phyloP scores from a whole-genome alignment of 2,888 invertebrate species.

The Hypselothyrea guttata region DNA sequence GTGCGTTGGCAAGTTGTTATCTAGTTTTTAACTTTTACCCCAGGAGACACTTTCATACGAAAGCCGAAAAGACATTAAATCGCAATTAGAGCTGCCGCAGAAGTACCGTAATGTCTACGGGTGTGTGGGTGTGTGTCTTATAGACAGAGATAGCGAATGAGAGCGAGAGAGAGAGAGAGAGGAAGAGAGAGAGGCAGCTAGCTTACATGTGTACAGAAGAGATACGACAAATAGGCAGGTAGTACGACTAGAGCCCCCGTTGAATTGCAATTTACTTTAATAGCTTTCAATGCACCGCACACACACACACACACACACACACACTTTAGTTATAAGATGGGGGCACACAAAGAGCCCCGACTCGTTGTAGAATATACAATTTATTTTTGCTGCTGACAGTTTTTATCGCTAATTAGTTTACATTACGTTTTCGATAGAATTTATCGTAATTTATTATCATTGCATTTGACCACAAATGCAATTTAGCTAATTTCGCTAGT shows the following conservation, averaged over 20 bases:
- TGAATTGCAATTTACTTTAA: slow-evolving; percentile 70
- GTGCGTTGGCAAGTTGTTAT: neutral
- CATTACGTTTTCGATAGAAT: slow-evolving; percentile 58
- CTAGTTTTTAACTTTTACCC: slow-evolving; percentile 34
- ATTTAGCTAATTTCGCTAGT: slow-evolving; percentile 62
- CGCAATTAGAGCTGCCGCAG: slow-evolving; percentile 69
- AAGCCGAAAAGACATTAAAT: slow-evolving; percentile 73
- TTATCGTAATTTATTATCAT: slow-evolving; percentile 73
- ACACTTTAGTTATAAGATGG: neutral
- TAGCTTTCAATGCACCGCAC: slow-evolving; percentile 69
- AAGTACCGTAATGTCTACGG: slow-evolving; percentile 25
- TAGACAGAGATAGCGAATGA: slow-evolving; percentile 37
- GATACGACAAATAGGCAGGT: neutral
- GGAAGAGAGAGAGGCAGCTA: too few relatives aligned
- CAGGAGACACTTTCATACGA: slow-evolving; percentile 49
- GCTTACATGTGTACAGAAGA: slow-evolving; percentile 4
- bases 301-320: slow-evolving; percentile 10
- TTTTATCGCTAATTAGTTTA: slow-evolving; percentile 73
- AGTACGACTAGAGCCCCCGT: slow-evolving; percentile 19
- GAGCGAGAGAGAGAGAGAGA: too few relatives aligned
- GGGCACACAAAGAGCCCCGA: slow-evolving; percentile 16
- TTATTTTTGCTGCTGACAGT: slow-evolving; percentile 68
- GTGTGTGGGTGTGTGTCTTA: slow-evolving; percentile 3
- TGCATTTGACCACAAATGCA: slow-evolving; percentile 70
- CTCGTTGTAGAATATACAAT: slow-evolving; percentile 51